Percentiles rank a stretch among this genome's conserved stretches.
Evolutionary conservation across 2,888 invertebrate species (phyloP).

Genomic region (Chorisops tibialis): DNA sequence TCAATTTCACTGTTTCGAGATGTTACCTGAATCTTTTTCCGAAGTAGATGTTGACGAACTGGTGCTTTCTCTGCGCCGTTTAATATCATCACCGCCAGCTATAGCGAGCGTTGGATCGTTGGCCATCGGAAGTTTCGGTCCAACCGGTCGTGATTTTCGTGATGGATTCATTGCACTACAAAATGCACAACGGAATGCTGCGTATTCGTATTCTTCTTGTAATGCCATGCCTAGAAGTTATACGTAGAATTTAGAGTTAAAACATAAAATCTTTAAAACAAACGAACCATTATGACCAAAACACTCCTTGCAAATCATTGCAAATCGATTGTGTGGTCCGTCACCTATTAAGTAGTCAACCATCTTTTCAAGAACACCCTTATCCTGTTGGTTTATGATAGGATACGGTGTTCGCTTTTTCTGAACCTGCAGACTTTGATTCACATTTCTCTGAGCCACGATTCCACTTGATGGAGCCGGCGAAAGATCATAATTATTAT

Average conservation of each 20-base stretch:
- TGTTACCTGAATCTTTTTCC: slow-evolving; percentile 31
- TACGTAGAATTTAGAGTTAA: not conserved
- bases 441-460: slow-evolving; percentile 4
- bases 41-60: slow-evolving; percentile 38
- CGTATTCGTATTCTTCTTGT: slow-evolving; percentile 67
- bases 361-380: slow-evolving; percentile 80
- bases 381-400: slow-evolving; percentile 57
- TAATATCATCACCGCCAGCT: not conserved
- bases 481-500: not conserved
- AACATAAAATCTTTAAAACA: not conserved
- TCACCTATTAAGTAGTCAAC: slow-evolving; percentile 94
- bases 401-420: slow-evolving; percentile 48
- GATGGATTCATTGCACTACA: slow-evolving; percentile 84
- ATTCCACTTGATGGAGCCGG: slow-evolving; percentile 13
- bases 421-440: slow-evolving; percentile 35
- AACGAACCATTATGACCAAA: slow-evolving; percentile 82
- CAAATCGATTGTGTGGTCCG: slow-evolving; percentile 91
- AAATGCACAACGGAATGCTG: slow-evolving; percentile 87
- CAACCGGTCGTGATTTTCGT: slow-evolving; percentile 78
- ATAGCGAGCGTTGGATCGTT: not conserved
- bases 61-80: slow-evolving; percentile 27
- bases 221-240: slow-evolving; percentile 64
- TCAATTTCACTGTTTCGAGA: not conserved
- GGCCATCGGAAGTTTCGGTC: slow-evolving; percentile 57
- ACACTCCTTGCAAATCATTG: slow-evolving; percentile 89